A percentile compares a stretch with the other conserved stretches of the same genome.
Evolutionary conservation across 53 echinoderm and acorn worm genomes (phyloP).

Genomic region (Holothuria scabra): DNA sequence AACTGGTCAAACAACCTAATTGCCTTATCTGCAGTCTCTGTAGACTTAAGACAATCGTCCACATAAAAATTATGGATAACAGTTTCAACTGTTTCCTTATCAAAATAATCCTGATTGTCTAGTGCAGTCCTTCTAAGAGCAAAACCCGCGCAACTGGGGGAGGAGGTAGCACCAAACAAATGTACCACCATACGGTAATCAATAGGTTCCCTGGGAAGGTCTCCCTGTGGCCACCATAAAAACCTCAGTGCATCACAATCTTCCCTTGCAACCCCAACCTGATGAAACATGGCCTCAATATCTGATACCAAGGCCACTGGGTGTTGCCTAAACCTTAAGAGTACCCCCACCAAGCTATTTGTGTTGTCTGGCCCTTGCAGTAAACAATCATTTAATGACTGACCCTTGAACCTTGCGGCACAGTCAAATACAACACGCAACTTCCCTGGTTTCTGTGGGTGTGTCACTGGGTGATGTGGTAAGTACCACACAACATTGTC

Average conservation of each 20-base stretch:
- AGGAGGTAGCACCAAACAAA: slow-evolving; percentile 49
- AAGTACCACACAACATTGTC: slow-evolving; percentile 47
- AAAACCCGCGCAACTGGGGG: slow-evolving; percentile 48
- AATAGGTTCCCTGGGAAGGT: not conserved
- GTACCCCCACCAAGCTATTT: slow-evolving; percentile 55
- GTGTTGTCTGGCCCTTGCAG: slow-evolving; percentile 63
- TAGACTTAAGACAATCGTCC: slow-evolving; percentile 51
- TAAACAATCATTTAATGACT: slow-evolving; percentile 47
- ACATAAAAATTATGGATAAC: slow-evolving; percentile 21
- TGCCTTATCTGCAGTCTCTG: slow-evolving; percentile 12
- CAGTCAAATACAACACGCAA: slow-evolving; percentile 65
- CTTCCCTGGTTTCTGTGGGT: slow-evolving; percentile 53
- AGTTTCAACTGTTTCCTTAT: slow-evolving; percentile 29
- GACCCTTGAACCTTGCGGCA: slow-evolving; percentile 45
- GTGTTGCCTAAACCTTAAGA: slow-evolving; percentile 50
- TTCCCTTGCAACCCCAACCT: slow-evolving; percentile 50
- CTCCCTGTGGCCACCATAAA: slow-evolving; percentile 54
- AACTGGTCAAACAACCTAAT: slow-evolving; percentile 27
- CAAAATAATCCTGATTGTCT: slow-evolving; percentile 10
- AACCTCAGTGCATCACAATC: slow-evolving; percentile 61
- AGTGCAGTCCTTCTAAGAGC: slow-evolving; percentile 37
- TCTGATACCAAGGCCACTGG: slow-evolving; percentile 56
- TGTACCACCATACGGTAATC: slow-evolving; percentile 37
- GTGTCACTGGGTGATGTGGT: slow-evolving; percentile 61
- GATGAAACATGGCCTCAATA: slow-evolving; percentile 60